phyloP scores from a whole-genome alignment of 2,797 vertebrate species.

The Sebastes nivosus region DNA sequence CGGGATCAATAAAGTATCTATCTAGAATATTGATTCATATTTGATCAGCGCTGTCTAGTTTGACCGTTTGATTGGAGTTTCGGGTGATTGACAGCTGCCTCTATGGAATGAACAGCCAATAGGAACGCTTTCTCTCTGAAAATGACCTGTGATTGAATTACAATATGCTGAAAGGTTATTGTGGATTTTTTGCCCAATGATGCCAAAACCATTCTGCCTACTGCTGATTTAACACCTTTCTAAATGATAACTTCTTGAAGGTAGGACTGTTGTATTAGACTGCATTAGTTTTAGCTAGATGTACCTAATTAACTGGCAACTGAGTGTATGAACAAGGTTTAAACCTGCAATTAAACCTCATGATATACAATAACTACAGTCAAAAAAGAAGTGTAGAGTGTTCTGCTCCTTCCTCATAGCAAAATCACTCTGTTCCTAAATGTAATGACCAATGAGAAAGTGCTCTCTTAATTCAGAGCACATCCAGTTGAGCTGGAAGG shows the following conservation, averaged over 20 bases:
- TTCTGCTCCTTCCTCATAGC: background rate
- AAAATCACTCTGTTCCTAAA: background rate
- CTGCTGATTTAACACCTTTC: background rate
- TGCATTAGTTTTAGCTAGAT: background rate
- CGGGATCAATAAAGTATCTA: too few relatives aligned
- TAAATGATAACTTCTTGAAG: background rate
- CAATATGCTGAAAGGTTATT: too few relatives aligned
- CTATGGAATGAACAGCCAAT: too few relatives aligned
- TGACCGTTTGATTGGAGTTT: too few relatives aligned
- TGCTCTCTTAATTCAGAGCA: background rate
- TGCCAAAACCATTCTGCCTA: too few relatives aligned
- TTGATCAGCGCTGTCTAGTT: too few relatives aligned
- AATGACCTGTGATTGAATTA: too few relatives aligned
- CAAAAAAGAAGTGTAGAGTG: background rate
- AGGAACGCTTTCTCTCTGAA: too few relatives aligned
- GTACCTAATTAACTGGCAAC: background rate
- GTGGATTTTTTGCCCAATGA: too few relatives aligned
- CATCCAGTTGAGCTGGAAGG: conserved; percentile 18
- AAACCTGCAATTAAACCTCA: background rate
- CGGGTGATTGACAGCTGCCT: too few relatives aligned
- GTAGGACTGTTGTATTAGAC: background rate
- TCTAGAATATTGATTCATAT: too few relatives aligned
- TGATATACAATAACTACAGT: background rate
- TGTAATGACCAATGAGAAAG: conserved; percentile 14
- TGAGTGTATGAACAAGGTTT: background rate